Base-by-base conservation (phyloP, 2,797 vertebrate genomes). In the Coracias cyanogaster region DNA sequence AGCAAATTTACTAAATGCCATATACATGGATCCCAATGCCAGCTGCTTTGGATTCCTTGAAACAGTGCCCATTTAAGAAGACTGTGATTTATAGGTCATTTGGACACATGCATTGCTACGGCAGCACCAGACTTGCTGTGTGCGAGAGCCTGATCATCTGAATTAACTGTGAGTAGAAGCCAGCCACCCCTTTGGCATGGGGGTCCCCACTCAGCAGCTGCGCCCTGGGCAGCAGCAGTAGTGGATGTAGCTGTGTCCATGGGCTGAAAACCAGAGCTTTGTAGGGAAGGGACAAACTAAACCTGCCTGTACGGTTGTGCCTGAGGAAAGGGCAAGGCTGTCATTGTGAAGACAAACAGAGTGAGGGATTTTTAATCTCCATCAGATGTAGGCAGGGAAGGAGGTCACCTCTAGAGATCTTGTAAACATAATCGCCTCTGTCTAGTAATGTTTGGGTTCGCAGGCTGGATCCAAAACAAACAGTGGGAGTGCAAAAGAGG, bases 381-480 rank as follows among this genome's bases (percentile, higher is more conserved):
- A 31, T 96, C 93, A 89, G 81, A 66, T 82, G 74, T 28, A 80
- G 71, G 66, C 88, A 37, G 64, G 45, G 70, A 82, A 87, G 84
- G 52, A 85, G 60, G 61, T 95, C 58, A 92, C 54, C 82, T 89
- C 79, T 62, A 33, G 72, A 83, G 79, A 72, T 60, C 82, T n/a
- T 69, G 62, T 91, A 86, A 96, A 91, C 49, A 76, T 81, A 14
- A 54, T 69, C 65, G 88, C 43, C 58, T 90, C 79, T 88, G 62
- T 86, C 85, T 79, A 49, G 69, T 54, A 69, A 83, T 72, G 70
- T 93, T 83, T 88, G 82, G 88, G 48, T 86, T 88, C 58, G 31
- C 55, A 51, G 70, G 25, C 66, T 88, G 73, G 39, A 62, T 91
- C 95, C 77, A 91, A 95, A 90, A 66, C 66, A 96, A 94, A 90